Evolutionary conservation across 2,113 vertebrate species (phyloP), one percentile per base, ranked within the genome.

Genomic region (Hepsetus odoe): DNA sequence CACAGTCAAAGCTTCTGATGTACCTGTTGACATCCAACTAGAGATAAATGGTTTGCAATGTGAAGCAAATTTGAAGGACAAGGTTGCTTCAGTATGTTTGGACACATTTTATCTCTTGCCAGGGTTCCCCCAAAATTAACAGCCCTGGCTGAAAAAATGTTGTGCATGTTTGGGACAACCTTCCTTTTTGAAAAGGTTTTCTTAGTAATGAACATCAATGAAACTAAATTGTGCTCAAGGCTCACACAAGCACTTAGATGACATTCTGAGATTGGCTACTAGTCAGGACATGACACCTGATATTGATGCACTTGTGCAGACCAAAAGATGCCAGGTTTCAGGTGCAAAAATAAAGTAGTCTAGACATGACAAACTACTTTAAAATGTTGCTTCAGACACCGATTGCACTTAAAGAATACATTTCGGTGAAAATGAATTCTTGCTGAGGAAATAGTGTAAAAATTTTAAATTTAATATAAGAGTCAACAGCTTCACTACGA

Each of bases 41-140:
- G n/a, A n/a, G n/a, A n/a, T n/a, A n/a, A n/a, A n/a, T n/a, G n/a
- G n/a, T n/a, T n/a, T n/a, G n/a, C n/a, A n/a, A n/a, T n/a, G n/a
- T 22, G 80, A 78, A 28, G 55, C 74, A 59, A 82, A 59, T 68
- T 32, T 74, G 46, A 82, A 77, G 67, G 67, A 55, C 32, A 72
- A 72, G 55, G 71, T 82, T 77, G 59, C 67, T 44, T 56, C 46
- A 5, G 68, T 58, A 11, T 56, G 32, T 33, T 56, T 82, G 74
- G 68, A 77, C 80, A 77, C 67, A 77, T 82, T 82, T 76, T 81
- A 81, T 77, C 67, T 77, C n/a, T 14, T 81, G 22, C 80, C 74
- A 72, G 56, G 44, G 0, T 77, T 73, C 33, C 75, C 69, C 20
- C n/a, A n/a, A 82, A 83, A 69, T 75, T 79, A 14, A 80, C 77